Conservation (phyloP, 2,113 vertebrate species). For the Coptodon rendalli region DNA sequence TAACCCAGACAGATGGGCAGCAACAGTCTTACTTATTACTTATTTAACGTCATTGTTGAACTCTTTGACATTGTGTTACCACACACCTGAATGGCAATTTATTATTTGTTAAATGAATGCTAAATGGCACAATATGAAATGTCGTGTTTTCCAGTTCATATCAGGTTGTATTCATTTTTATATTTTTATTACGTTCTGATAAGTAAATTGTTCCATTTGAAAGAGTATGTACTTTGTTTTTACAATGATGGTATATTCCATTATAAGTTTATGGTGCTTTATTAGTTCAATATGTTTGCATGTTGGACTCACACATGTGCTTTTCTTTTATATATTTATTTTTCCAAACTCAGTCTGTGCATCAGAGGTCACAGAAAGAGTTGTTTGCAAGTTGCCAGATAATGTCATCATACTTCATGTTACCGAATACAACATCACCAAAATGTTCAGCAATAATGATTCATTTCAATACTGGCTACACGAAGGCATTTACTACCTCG, state of each 20-base stretch:
- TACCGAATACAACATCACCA: neutral
- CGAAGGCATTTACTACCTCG: neutral
- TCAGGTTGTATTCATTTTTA: too few species aligned
- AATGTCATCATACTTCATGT: neutral
- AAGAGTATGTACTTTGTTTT: neutral
- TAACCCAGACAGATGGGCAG: neutral
- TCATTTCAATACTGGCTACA: neutral
- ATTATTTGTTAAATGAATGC: too few species aligned
- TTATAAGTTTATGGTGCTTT: neutral
- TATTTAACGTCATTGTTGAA: neutral
- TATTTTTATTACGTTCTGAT: neutral
- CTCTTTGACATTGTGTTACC: neutral
- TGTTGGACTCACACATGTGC: neutral
- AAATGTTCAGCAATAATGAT: neutral
- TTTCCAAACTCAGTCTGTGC: neutral
- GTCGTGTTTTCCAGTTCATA: too few species aligned
- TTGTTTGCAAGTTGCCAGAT: neutral
- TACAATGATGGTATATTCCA: neutral
- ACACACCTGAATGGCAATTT: neutral
- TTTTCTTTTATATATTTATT: neutral
- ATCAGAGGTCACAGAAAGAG: neutral
- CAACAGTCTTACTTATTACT: neutral
- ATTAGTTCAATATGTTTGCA: neutral
- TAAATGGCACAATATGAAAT: too few species aligned
- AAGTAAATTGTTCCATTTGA: neutral